Conservation (phyloP, 2,797 vertebrate species). For the Saxicola maurus region DNA sequence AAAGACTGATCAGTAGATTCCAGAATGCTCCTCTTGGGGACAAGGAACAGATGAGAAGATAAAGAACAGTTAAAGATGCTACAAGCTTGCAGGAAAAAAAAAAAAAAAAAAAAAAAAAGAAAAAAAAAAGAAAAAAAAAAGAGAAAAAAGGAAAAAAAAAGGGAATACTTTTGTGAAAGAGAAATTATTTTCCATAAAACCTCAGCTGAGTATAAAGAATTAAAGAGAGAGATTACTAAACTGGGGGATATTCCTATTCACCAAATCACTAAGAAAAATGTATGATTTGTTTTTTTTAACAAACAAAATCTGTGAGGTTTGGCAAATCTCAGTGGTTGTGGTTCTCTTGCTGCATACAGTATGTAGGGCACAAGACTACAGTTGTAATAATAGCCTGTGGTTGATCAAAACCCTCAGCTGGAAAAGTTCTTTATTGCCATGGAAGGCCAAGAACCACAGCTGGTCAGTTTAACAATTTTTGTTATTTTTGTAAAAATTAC, state of each 20-base stretch:
- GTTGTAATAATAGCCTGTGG: neutral
- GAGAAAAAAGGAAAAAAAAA: too few species aligned
- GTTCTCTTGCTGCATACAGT: neutral
- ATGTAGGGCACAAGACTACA: neutral
- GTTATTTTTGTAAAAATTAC: neutral
- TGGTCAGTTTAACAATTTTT: fast-evolving
- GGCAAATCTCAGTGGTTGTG: neutral
- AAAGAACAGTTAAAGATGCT: neutral
- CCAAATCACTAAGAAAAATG: neutral
- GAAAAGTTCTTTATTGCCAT: neutral
- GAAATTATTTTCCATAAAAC: neutral
- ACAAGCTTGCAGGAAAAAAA: fast-evolving
- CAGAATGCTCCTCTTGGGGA: neutral
- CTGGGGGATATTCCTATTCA: neutral
- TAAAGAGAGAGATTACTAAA: neutral
- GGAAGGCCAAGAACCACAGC: neutral
- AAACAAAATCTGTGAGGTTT: neutral
- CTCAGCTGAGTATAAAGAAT: neutral
- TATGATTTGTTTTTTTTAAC: neutral
- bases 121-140: fast-evolving
- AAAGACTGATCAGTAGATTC: neutral
- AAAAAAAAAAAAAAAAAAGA: neutral
- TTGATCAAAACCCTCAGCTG: neutral
- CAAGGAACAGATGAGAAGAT: neutral
- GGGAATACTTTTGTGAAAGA: neutral